These are phyloP conservation scores for Plectropomus leopardus DNA, from an alignment of 2,113 vertebrate genomes.

Conservation along the genomic window DNA sequence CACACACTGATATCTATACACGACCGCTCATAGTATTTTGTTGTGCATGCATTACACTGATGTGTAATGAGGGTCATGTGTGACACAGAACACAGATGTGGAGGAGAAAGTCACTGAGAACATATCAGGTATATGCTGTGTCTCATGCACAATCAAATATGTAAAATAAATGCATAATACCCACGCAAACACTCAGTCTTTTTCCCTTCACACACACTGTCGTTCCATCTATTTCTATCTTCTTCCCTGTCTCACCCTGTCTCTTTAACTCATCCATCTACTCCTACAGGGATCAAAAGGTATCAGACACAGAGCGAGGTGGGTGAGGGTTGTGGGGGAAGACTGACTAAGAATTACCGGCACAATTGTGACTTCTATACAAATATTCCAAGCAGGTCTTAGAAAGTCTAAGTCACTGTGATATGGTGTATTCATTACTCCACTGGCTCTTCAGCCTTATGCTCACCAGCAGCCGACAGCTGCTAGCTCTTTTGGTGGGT, in stretches of 20 bases:
- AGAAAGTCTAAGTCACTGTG: constrained; percentile 51
- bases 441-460: constrained; percentile 54
- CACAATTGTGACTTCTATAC: constrained; percentile 48
- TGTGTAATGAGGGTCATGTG: constrained; percentile 15
- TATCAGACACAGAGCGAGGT: constrained; percentile 37
- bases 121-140: background rate
- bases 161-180: constrained; percentile 24
- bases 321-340: background rate
- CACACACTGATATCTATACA: constrained; percentile 10
- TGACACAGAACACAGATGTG: constrained; percentile 13
- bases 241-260: constrained; percentile 16
- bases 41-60: constrained; percentile 14
- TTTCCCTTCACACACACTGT: background rate
- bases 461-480: constrained; percentile 70
- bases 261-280: constrained; percentile 28
- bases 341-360: constrained; percentile 31
- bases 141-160: constrained; percentile 30
- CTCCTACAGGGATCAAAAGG: constrained; percentile 57
- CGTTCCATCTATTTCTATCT: constrained; percentile 29
- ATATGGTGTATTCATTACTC: constrained; percentile 67
- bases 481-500: constrained; percentile 63
- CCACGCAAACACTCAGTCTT: constrained; percentile 10
- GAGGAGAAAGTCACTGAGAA: background rate
- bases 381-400: constrained; percentile 69
- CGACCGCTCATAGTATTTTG: background rate